phyloP scores from a whole-genome alignment of 2,113 vertebrate species.

The Sardina pilchardus region DNA sequence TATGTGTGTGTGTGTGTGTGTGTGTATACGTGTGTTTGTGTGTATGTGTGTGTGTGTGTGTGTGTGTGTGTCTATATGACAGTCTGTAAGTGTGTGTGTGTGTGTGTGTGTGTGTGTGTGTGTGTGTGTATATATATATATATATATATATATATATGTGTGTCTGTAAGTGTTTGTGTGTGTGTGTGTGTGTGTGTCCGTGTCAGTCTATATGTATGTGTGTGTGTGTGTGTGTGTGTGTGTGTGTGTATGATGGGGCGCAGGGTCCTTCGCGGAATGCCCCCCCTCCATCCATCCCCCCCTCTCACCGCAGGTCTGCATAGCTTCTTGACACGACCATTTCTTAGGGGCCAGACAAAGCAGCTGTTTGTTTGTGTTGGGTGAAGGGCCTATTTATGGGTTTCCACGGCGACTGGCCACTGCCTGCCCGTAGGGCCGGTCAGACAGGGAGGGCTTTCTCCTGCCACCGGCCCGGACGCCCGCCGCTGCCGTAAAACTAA shows the following conservation, averaged over 20 bases:
- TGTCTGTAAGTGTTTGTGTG: neutral
- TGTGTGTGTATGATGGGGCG: neutral
- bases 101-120: neutral
- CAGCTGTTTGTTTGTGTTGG: conserved; percentile 59
- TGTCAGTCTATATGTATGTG: neutral
- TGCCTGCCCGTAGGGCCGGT: conserved; percentile 52
- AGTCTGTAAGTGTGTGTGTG: neutral
- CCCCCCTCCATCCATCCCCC: no score
- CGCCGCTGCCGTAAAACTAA: conserved; percentile 57
- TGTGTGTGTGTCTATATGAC: neutral
- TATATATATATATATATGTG: neutral
- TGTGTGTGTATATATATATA: neutral
- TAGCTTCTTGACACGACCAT: conserved; percentile 54
- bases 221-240: neutral
- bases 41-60: neutral
- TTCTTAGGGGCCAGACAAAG: conserved; percentile 61
- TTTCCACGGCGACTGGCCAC: conserved; percentile 55
- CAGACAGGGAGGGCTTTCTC: conserved; percentile 60
- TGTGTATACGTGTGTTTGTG: neutral
- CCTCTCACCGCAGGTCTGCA: conserved; percentile 47
- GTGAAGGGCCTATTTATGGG: conserved; percentile 61
- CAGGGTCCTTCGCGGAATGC: conserved; percentile 33
- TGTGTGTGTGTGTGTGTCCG: neutral
- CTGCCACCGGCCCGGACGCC: conserved; percentile 44
- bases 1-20: neutral